Evolutionary conservation across 1,140 invertebrate species (phyloP).

Genomic region (Polypedilum vanderplanki): DNA sequence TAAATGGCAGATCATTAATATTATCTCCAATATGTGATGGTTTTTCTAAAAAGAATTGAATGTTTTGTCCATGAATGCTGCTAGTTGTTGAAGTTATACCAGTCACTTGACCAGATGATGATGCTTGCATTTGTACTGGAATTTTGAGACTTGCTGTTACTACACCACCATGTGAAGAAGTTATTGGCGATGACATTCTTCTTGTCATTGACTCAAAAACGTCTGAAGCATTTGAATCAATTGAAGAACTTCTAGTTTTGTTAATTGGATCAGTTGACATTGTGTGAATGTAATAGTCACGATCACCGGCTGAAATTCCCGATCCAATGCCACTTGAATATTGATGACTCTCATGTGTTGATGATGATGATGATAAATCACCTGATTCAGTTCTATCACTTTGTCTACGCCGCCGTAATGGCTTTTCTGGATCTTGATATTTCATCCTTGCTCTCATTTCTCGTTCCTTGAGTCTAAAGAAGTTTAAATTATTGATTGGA

Average conservation of each 20-base stretch:
- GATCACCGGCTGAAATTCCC: not conserved
- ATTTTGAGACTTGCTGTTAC: slow-evolving; percentile 76
- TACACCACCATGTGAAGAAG: slow-evolving; percentile 50
- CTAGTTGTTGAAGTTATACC: not conserved
- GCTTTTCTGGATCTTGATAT: slow-evolving; percentile 29
- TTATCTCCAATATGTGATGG: slow-evolving; percentile 11
- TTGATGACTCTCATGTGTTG: slow-evolving; percentile 26
- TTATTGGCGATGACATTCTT: slow-evolving; percentile 47
- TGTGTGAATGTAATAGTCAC: slow-evolving; percentile 24
- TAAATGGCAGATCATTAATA: not conserved
- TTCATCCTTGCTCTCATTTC: slow-evolving; percentile 30
- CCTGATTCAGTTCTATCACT: not conserved
- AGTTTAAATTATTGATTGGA: not conserved
- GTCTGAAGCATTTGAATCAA: slow-evolving; percentile 28
- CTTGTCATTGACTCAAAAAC: slow-evolving; percentile 32
- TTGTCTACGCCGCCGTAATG: not conserved
- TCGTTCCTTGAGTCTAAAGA: slow-evolving; percentile 22
- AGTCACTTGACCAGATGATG: slow-evolving; percentile 7
- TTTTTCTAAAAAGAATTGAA: slow-evolving; percentile 12
- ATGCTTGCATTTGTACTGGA: slow-evolving; percentile 49
- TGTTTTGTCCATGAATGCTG: slow-evolving; percentile 21
- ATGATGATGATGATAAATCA: not conserved
- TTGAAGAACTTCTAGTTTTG: slow-evolving; percentile 30
- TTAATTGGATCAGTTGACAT: not conserved
- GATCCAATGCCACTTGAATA: slow-evolving; percentile 19